Percentiles rank a stretch among this genome's conserved stretches.
phyloP scores from a whole-genome alignment of 1,140 invertebrate species.

The Drosophila prosaltans region DNA sequence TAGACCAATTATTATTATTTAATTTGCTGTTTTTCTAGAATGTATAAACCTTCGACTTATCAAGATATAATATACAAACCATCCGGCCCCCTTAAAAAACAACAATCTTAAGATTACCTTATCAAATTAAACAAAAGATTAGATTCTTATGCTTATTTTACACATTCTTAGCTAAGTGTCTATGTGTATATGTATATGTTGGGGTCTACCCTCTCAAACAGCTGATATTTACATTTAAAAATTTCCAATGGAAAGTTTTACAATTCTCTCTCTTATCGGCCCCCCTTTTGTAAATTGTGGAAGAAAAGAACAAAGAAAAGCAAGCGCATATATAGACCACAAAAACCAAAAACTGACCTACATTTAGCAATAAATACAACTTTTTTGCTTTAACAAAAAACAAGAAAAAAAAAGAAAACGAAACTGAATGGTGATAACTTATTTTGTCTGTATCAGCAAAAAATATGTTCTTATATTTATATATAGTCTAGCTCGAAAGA shows the following conservation, averaged over 20 bases:
- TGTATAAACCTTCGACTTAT: not conserved
- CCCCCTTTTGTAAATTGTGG: not conserved
- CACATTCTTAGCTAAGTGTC: not conserved
- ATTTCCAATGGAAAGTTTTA: slow-evolving; percentile 39
- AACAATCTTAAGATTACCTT: not conserved
- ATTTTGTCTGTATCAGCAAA: slow-evolving; percentile 8
- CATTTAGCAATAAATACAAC: slow-evolving; percentile 48
- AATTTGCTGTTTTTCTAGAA: slow-evolving; percentile 4
- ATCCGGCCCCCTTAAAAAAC: not conserved
- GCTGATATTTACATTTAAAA: slow-evolving; percentile 11
- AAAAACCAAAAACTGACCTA: slow-evolving; percentile 60
- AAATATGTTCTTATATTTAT: slow-evolving; percentile 12
- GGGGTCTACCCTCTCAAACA: not conserved
- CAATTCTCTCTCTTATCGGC: slow-evolving; percentile 36
- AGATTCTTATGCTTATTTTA: not conserved
- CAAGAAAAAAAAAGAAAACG: not conserved
- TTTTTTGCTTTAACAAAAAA: slow-evolving; percentile 34
- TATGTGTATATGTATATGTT: no score
- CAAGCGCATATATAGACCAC: slow-evolving; percentile 10
- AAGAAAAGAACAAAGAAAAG: slow-evolving; percentile 2
- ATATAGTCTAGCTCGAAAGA: not conserved
- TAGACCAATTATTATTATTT: slow-evolving; percentile 4
- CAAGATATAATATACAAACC: not conserved
- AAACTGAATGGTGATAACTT: slow-evolving; percentile 30
- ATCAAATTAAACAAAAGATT: not conserved